These are phyloP conservation scores for Neoniphon sammara DNA, from an alignment of 2,797 vertebrate species.

Conservation along the genomic window DNA sequence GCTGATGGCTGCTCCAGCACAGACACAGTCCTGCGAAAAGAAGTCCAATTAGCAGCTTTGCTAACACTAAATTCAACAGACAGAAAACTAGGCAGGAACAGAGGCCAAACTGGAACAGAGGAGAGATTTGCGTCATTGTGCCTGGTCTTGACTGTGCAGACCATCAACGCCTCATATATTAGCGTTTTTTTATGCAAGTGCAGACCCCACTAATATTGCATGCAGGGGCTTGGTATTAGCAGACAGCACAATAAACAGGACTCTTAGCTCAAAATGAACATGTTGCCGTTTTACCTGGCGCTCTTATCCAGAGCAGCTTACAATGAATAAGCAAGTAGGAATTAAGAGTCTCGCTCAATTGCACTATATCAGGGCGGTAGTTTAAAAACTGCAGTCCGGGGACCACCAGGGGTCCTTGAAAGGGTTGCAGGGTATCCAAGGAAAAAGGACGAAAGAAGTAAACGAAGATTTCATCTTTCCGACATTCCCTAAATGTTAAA, in stretches of 20 bases:
- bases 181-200: neutral
- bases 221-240: neutral
- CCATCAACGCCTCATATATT: neutral
- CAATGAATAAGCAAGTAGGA: neutral
- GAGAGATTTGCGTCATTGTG: neutral
- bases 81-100: conserved; percentile 3
- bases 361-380: no score
- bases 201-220: neutral
- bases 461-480: no score
- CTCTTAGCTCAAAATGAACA: neutral
- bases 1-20: conserved; percentile 23
- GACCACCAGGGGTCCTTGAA: no score
- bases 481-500: no score
- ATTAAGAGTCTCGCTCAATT: no score
- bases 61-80: conserved; percentile 1
- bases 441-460: no score
- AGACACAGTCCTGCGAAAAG: neutral
- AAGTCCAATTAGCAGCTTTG: conserved; percentile 31
- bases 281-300: no score
- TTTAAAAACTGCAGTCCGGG: no score
- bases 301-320: neutral
- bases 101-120: conserved; percentile 1
- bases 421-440: no score
- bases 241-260: neutral
- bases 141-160: neutral